Evolutionary conservation across 2,888 invertebrate genomes (phyloP), one percentile per base, ranked within the genome.

Genomic region (Harpalus rubripes): DNA sequence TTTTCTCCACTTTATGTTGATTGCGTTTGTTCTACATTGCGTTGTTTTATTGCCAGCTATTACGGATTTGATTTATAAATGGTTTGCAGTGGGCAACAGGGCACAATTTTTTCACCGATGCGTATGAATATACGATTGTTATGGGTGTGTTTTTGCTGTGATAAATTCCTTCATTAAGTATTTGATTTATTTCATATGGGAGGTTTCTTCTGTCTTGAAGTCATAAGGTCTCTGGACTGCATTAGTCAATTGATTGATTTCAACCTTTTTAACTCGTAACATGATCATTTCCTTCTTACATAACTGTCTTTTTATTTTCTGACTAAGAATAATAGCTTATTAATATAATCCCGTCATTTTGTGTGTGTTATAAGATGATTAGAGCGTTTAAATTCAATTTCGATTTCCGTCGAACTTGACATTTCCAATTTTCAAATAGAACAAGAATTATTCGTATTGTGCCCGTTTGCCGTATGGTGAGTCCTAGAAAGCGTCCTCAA

Each of bases 141-240:
- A 58, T 78, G 18, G 59, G 78, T 32, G 78, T 78, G 79, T 79
- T 61, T 59, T 61, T 39, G 79, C 79, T 16, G 59, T 61, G 79
- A 59, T 79, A 79, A 79, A 79, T 79, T 79, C 41, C 59, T 59
- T 78, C 78, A 59, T 59, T 59, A 79, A 39, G 61, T 58, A 26
- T 79, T 79, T 79, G 79, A 79, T 79, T 79, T 79, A 79, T 79
- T 79, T 44, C 41, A 41, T 74, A 74, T 74, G 18, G 15, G 22
- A 15, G 15, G 68, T 63, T 68, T 39, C n/a, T 39, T 68, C 32
- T 68, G 12, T 15, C 65, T 65, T 65, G 22, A 32, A 32, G 41
- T 41, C 22, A 68, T 8, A 26, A 32, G 15, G 15, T 8, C 39
- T 12, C 39, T 39, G 15, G 68, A 39, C n/a, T 32, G 8, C 26